Evolutionary conservation across 2,797 vertebrate species (phyloP).

Genomic region (Neoniphon sammara): DNA sequence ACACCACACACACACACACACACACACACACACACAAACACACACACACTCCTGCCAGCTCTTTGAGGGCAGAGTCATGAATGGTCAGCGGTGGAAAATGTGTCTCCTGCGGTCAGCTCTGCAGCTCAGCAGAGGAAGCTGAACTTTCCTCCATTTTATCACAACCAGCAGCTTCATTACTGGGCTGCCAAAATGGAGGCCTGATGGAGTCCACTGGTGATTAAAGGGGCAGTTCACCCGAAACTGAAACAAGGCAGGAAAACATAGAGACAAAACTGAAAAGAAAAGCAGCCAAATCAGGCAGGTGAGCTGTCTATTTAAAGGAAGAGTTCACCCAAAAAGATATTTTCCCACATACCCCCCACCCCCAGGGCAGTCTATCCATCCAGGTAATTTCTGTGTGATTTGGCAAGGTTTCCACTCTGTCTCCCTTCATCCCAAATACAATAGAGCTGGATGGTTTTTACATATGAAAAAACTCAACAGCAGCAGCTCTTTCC

Average conservation of each 20-base stretch:
- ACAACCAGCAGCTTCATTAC: slow-evolving; percentile 77
- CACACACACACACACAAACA: slow-evolving; percentile 33
- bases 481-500: too few species aligned
- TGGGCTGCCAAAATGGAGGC: slow-evolving; percentile 80
- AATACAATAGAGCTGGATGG: too few species aligned
- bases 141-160: slow-evolving; percentile 83
- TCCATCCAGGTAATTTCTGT: too few species aligned
- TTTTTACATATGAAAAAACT: too few species aligned
- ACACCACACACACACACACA: slow-evolving; percentile 9
- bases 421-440: too few species aligned
- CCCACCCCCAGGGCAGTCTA: too few species aligned
- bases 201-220: slow-evolving; percentile 72
- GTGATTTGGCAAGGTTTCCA: too few species aligned
- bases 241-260: background rate
- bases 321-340: too few species aligned
- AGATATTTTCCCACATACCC: too few species aligned
- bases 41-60: slow-evolving; percentile 39
- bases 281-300: slow-evolving; percentile 3
- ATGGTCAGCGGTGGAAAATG: slow-evolving; percentile 71
- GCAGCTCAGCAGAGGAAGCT: slow-evolving; percentile 65
- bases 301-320: background rate
- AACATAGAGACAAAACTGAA: background rate
- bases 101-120: slow-evolving; percentile 63
- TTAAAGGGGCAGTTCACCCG: slow-evolving; percentile 69
- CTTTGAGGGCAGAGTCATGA: slow-evolving; percentile 61